phyloP scores from a whole-genome alignment of 2,888 invertebrate genomes.

The Vannuccia rotundouncinata region DNA sequence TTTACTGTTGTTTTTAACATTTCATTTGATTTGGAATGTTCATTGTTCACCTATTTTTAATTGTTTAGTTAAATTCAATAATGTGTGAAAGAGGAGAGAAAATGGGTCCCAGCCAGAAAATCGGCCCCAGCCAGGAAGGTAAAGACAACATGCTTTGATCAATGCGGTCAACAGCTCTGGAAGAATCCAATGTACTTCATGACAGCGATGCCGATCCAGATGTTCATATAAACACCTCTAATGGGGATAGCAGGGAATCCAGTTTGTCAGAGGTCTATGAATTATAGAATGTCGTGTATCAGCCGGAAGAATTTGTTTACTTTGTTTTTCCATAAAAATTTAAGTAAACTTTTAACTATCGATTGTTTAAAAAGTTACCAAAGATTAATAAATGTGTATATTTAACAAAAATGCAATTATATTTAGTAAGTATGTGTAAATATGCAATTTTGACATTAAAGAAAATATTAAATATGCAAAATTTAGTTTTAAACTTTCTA shows the following conservation, averaged over 20 bases:
- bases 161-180: background rate
- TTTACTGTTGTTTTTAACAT: too few relatives aligned
- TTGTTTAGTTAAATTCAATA: background rate
- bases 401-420: too few relatives aligned
- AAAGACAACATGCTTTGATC: background rate
- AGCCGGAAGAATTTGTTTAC: background rate
- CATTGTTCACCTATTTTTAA: background rate
- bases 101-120: background rate
- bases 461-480: too few relatives aligned
- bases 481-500: too few relatives aligned
- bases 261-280: background rate
- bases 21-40: too few relatives aligned
- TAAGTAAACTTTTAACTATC: too few relatives aligned
- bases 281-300: background rate
- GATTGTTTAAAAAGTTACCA: too few relatives aligned
- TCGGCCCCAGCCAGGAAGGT: background rate
- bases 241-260: background rate
- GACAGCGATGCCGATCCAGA: background rate
- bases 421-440: too few relatives aligned
- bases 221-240: background rate
- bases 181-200: background rate
- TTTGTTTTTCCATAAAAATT: too few relatives aligned
- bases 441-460: too few relatives aligned
- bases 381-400: too few relatives aligned
- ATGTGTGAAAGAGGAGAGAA: background rate